phyloP scores from a whole-genome alignment of 2,888 invertebrate species.

The Chironomus tentans region DNA sequence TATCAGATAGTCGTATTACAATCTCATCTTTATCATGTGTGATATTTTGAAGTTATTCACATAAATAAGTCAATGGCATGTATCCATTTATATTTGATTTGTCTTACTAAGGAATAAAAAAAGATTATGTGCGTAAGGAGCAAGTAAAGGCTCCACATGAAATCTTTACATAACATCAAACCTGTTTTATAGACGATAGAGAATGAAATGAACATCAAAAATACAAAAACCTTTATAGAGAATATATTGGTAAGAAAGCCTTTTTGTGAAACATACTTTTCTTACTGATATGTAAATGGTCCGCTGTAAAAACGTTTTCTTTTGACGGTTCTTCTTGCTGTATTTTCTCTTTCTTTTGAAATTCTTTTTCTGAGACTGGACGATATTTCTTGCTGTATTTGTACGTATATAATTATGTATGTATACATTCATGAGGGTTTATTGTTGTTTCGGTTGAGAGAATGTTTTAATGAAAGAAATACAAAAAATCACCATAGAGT shows the following conservation, averaged over 20 bases:
- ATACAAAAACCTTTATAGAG: not conserved
- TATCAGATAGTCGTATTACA: too few relatives aligned
- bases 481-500: too few relatives aligned
- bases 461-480: too few relatives aligned
- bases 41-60: too few relatives aligned
- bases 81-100: too few relatives aligned
- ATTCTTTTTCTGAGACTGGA: not conserved
- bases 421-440: not conserved
- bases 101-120: not conserved
- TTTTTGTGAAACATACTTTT: not conserved
- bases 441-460: not conserved
- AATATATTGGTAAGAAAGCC: too few relatives aligned
- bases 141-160: not conserved
- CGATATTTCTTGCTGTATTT: not conserved
- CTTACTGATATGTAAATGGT: conserved; percentile 1
- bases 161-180: not conserved
- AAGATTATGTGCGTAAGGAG: too few relatives aligned
- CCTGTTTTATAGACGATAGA: not conserved
- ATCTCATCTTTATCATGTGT: too few relatives aligned
- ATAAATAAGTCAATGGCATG: too few relatives aligned
- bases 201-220: not conserved
- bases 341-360: too few relatives aligned
- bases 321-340: too few relatives aligned
- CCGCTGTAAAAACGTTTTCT: not conserved
- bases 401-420: too few relatives aligned